Percentiles rank a stretch among this genome's conserved stretches.
Evolutionary conservation across 2,113 vertebrate species (phyloP).

Genomic region (Erythrocebus patas): DNA sequence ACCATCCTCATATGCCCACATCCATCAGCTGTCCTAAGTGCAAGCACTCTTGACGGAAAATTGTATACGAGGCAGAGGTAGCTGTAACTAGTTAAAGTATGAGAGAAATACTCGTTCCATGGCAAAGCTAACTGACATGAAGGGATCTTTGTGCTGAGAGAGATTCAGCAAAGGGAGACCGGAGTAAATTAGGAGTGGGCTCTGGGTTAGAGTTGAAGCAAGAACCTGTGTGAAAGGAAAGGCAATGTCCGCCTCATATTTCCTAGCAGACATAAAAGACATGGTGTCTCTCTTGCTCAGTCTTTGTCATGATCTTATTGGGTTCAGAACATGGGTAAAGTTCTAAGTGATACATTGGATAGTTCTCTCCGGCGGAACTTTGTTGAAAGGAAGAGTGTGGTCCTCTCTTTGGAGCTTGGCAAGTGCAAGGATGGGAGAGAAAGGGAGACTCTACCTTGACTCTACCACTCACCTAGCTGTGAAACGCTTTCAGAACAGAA

Average conservation of each 20-base stretch:
- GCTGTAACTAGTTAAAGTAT: constrained; percentile 66
- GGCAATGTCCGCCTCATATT: background rate
- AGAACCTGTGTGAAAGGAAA: background rate
- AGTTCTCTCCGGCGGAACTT: background rate
- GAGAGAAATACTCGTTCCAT: constrained; percentile 59
- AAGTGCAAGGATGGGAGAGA: background rate
- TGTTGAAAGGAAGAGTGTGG: background rate
- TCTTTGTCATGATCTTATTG: background rate
- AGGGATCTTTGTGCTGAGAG: constrained; percentile 50
- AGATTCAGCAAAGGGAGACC: constrained; percentile 41
- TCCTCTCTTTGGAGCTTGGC: background rate
- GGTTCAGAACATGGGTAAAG: background rate
- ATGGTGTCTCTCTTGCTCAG: background rate
- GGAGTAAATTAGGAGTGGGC: background rate
- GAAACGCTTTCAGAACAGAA: background rate
- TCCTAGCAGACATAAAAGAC: background rate
- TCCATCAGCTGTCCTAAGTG: constrained; percentile 61
- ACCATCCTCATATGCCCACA: background rate
- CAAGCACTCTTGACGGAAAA: constrained; percentile 54
- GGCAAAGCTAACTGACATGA: constrained; percentile 65
- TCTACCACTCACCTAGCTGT: background rate
- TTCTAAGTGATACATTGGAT: background rate
- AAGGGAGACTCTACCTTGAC: background rate
- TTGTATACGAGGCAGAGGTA: constrained; percentile 44
- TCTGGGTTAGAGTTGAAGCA: background rate